Base-by-base conservation (phyloP, 2,888 invertebrate species). In the Scaptomyza cyrtandrae region DNA sequence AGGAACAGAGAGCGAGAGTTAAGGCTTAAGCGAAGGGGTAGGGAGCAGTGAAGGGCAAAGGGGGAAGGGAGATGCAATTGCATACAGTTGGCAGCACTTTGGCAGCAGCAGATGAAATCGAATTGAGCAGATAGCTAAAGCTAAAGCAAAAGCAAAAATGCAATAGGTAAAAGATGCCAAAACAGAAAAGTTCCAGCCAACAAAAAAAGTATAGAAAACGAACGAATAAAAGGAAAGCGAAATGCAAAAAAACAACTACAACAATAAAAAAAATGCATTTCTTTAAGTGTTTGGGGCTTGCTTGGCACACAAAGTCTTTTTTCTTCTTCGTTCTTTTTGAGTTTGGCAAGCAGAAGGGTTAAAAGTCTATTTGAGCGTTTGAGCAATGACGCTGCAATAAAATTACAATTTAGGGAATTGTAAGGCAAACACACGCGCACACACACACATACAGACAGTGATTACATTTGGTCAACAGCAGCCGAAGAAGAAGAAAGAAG, bases 361-460 rank as follows among this genome's bases (percentile, higher is more conserved):
- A 69, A 71, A 81, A 87, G 86, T 82, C 80, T 87, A 77, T 83
- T 85, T 83, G 77, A 82, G 73, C 76, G 87, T 87, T 82, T 83
- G 88, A 86, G 83, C 88, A 83, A 83, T 88, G 83, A 87, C 83
- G 88, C 83, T 82, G 83, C 82, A 85, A 83, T 83, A 83, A 83
- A 83, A 83, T 85, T 83, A 88, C 83, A 83, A 83, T 83, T 83
- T 83, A 80, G 83, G 88, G 83, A 83, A 83, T 83, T 86, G 86
- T 77, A 85, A 72, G 80, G 74, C 88, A 87, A 76, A 78, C 65
- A 70, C 79, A 76, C 55, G 64, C 54, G 49, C 59, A 56, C 11
- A 44, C 24, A 56, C 33, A 56, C 39, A 61, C n/a, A 66, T 41
- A 54, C 19, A 57, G 10, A 44, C 19, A 46, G 50, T 63, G 62